Conservation (phyloP, 2,888 invertebrate species). For the Schizotus pectinicornis region DNA sequence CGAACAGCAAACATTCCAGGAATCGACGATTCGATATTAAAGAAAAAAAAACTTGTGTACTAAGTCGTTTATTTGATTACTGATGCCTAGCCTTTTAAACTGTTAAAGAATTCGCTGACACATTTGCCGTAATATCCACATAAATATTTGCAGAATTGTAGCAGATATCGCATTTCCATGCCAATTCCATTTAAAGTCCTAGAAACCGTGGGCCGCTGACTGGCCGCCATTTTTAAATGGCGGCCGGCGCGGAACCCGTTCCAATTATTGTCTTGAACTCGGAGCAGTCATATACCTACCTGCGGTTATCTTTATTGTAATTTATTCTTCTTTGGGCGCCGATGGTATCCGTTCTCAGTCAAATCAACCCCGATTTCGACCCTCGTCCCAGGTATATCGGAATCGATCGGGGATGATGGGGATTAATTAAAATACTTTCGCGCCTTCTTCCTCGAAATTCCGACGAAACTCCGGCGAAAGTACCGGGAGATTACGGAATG, state of each 20-base stretch:
- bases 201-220: background rate
- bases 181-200: too few relatives aligned
- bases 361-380: slow-evolving; percentile 14
- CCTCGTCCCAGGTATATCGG: slow-evolving; percentile 10
- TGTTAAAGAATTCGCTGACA: too few relatives aligned
- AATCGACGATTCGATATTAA: too few relatives aligned
- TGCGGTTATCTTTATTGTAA: slow-evolving; percentile 32
- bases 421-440: slow-evolving; percentile 4
- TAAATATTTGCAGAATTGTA: too few relatives aligned
- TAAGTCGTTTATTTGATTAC: too few relatives aligned
- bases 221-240: slow-evolving; percentile 22
- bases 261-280: background rate
- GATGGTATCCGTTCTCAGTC: slow-evolving; percentile 8
- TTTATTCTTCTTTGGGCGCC: slow-evolving; percentile 36
- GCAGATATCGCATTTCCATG: too few relatives aligned
- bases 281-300: slow-evolving; percentile 8
- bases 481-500: background rate
- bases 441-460: background rate
- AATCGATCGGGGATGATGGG: slow-evolving; percentile 4
- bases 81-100: too few relatives aligned
- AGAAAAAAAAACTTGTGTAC: too few relatives aligned
- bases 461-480: background rate
- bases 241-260: slow-evolving; percentile 3
- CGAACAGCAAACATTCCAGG: too few relatives aligned
- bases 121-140: too few relatives aligned